Evolutionary conservation across 2,888 invertebrate genomes (phyloP).

Genomic region (Dioctria linearis): DNA sequence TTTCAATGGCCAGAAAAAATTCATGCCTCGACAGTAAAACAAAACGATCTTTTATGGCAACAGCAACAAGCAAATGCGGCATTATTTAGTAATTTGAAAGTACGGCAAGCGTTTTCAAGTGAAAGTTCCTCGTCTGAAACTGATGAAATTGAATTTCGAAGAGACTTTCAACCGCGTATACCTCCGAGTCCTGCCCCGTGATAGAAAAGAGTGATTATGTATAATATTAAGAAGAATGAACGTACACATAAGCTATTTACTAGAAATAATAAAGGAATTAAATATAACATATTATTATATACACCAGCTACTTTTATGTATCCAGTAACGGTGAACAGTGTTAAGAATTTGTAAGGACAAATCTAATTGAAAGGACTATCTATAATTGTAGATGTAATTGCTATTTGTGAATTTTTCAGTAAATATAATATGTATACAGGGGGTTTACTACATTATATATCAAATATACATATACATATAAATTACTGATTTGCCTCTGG

Average conservation of each 20-base stretch:
- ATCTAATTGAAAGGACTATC: too few relatives aligned
- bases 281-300: neutral
- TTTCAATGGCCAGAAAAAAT: constrained; percentile 72
- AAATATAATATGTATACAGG: too few relatives aligned
- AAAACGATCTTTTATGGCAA: constrained; percentile 69
- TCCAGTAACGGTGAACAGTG: too few relatives aligned
- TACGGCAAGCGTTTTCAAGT: constrained; percentile 65
- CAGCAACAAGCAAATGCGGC: constrained; percentile 63
- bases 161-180: constrained; percentile 68
- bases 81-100: constrained; percentile 59
- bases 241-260: neutral
- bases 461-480: too few relatives aligned
- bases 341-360: too few relatives aligned
- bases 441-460: too few relatives aligned
- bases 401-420: too few relatives aligned
- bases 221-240: neutral
- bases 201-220: constrained; percentile 54
- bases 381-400: too few relatives aligned
- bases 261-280: neutral
- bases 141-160: constrained; percentile 69
- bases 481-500: too few relatives aligned
- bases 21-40: constrained; percentile 70
- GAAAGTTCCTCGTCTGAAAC: constrained; percentile 70
- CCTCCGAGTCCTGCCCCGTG: constrained; percentile 72
- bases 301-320: too few relatives aligned